Percentiles rank a stretch among this genome's conserved stretches.
phyloP scores from a whole-genome alignment of 2,113 vertebrate species.

The Pangasianodon gigas region DNA sequence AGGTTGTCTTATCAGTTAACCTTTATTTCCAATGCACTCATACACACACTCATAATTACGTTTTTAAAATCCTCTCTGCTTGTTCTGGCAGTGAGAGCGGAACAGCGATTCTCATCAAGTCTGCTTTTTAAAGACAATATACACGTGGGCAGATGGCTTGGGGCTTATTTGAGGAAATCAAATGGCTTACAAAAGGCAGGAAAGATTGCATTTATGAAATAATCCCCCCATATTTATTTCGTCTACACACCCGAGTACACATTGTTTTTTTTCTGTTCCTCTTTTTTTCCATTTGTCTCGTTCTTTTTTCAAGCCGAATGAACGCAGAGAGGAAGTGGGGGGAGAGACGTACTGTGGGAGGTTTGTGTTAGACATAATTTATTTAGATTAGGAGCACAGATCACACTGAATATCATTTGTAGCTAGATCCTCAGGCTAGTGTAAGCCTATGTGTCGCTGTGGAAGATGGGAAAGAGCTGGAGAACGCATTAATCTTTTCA shows the following conservation, averaged over 20 bases:
- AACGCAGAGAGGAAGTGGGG: slow-evolving; percentile 60
- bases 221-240: slow-evolving; percentile 73
- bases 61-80: slow-evolving; percentile 30
- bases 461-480: slow-evolving; percentile 2
- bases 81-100: slow-evolving; percentile 42
- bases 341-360: slow-evolving; percentile 67
- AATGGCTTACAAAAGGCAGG: slow-evolving; percentile 71
- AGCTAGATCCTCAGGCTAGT: slow-evolving; percentile 62
- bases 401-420: slow-evolving; percentile 61
- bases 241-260: slow-evolving; percentile 63
- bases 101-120: slow-evolving; percentile 63
- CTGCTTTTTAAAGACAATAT: slow-evolving; percentile 67
- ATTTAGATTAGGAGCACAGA: slow-evolving; percentile 67
- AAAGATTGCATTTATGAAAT: slow-evolving; percentile 75
- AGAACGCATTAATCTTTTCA: slow-evolving; percentile 42
- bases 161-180: slow-evolving; percentile 75
- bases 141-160: slow-evolving; percentile 72
- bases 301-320: slow-evolving; percentile 14
- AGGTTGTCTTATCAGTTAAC: slow-evolving; percentile 37
- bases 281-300: slow-evolving; percentile 20
- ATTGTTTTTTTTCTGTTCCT: slow-evolving; percentile 45
- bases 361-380: slow-evolving; percentile 66
- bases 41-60: slow-evolving; percentile 36
- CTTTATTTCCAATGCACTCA: slow-evolving; percentile 36
- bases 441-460: slow-evolving; percentile 30